Evolutionary conservation across 2,888 invertebrate species (phyloP).

Genomic region (Neelides folsomi): DNA sequence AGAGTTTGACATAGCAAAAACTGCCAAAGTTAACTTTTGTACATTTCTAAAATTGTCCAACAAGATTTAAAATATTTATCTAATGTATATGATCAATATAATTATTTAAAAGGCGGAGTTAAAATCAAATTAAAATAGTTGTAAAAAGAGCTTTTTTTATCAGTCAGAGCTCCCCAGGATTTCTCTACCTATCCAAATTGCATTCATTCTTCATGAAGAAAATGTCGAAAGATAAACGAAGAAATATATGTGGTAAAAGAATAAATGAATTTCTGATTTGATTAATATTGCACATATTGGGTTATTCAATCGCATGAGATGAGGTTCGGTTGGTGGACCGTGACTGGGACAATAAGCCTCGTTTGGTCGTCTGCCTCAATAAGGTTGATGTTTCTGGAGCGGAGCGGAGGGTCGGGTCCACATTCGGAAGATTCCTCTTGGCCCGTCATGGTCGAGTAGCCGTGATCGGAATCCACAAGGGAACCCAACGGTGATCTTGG

Average conservation of each 20-base stretch:
- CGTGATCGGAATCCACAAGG: slow-evolving; percentile 65
- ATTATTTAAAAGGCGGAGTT: no score
- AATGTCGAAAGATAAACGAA: background rate
- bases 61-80: no score
- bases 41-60: no score
- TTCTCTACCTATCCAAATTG: background rate
- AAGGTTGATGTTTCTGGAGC: background rate
- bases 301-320: background rate
- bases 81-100: no score
- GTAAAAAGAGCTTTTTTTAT: no score
- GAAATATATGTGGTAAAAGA: no score
- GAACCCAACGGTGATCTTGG: slow-evolving; percentile 16
- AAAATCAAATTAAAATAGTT: no score
- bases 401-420: slow-evolving; percentile 6
- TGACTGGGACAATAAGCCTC: slow-evolving; percentile 12
- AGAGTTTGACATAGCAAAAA: no score
- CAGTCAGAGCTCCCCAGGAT: no score
- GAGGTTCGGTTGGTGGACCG: slow-evolving; percentile 7
- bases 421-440: slow-evolving; percentile 65
- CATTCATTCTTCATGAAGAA: background rate
- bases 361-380: background rate
- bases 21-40: no score
- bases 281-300: no score
- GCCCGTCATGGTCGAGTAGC: slow-evolving; percentile 87
- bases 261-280: no score